Evolutionary conservation across 1,140 invertebrate genomes (phyloP).

Genomic region (Calephelis nemesis): DNA sequence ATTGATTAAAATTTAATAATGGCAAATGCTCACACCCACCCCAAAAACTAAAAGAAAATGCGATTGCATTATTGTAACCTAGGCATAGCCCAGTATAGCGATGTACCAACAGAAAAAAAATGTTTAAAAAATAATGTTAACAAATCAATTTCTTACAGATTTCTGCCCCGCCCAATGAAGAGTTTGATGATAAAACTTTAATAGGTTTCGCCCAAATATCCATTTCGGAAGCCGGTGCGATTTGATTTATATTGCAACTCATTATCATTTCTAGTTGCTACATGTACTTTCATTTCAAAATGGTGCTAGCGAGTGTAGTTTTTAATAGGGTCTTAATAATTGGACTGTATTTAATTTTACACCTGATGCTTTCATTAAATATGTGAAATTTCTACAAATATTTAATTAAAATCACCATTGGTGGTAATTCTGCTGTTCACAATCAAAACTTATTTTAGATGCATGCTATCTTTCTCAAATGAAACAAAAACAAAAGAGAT

Average conservation of each 20-base stretch:
- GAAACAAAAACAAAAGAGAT: too few species aligned
- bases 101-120: too few species aligned
- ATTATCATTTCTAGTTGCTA: slow-evolving; percentile 17
- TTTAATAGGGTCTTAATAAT: slow-evolving; percentile 9
- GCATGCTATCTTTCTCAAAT: too few species aligned
- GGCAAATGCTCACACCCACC: too few species aligned
- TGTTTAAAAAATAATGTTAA: not conserved
- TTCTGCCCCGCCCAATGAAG: slow-evolving; percentile 87
- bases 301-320: slow-evolving; percentile 37
- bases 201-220: slow-evolving; percentile 98
- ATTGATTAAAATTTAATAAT: too few species aligned
- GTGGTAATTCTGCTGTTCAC: too few species aligned
- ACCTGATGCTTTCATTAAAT: not conserved
- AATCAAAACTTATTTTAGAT: too few species aligned
- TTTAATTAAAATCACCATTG: too few species aligned
- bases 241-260: not conserved
- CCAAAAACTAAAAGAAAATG: too few species aligned
- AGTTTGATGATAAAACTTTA: slow-evolving; percentile 94
- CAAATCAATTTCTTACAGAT: slow-evolving; percentile 81
- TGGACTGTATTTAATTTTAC: slow-evolving; percentile 11
- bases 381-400: too few species aligned
- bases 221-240: slow-evolving; percentile 66
- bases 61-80: too few species aligned
- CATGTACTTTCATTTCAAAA: slow-evolving; percentile 37
- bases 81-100: too few species aligned